These are phyloP conservation scores for Drosophila orosa DNA, from an alignment of 1,140 invertebrate genomes.

Conservation along the genomic window DNA sequence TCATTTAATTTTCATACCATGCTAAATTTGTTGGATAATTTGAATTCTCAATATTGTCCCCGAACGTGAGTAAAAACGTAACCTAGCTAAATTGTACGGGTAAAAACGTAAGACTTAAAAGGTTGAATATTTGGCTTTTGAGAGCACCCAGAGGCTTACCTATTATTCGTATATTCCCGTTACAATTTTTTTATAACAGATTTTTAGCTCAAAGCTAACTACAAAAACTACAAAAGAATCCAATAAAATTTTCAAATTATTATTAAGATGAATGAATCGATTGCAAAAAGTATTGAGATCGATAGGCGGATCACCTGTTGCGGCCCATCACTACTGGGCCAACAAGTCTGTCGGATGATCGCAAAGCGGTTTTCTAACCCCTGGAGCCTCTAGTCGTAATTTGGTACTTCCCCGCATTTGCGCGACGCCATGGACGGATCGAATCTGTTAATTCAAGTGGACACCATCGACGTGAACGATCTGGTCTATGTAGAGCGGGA, in stretches of 20 bases:
- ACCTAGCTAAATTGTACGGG: background rate
- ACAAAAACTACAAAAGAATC: too few species aligned
- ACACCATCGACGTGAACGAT: slow-evolving; percentile 59
- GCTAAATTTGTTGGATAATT: background rate
- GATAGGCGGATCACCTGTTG: slow-evolving; percentile 11
- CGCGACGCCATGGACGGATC: background rate
- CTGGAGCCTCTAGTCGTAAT: background rate
- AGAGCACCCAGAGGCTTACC: background rate
- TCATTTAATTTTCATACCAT: background rate
- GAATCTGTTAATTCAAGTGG: slow-evolving; percentile 36
- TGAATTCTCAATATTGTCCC: background rate
- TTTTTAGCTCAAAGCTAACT: background rate
- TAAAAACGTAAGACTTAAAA: background rate
- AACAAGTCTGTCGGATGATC: background rate
- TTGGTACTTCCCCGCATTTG: slow-evolving; percentile 42
- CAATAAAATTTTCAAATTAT: too few species aligned
- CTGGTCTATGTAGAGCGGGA: slow-evolving; percentile 69
- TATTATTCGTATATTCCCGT: background rate
- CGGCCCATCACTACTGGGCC: background rate
- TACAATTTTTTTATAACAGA: background rate
- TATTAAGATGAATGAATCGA: background rate
- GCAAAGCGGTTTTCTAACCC: too few species aligned
- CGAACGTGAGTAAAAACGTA: background rate
- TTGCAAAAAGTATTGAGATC: background rate
- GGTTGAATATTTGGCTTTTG: background rate